Evolutionary conservation across 2,113 vertebrate species (phyloP).

Genomic region (Vulpes lagopus): DNA sequence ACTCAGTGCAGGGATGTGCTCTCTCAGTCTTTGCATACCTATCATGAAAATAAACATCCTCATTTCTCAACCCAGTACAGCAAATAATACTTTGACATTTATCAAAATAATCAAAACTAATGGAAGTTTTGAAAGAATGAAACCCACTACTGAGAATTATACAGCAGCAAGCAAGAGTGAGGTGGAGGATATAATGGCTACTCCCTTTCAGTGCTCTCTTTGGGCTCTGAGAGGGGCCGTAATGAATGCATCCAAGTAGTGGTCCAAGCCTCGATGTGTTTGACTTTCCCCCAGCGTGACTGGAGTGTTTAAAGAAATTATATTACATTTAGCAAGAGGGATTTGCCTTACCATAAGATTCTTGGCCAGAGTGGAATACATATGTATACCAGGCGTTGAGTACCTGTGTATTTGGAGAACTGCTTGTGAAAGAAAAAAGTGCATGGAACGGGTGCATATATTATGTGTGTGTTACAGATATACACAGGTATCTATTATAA

Average conservation of each 20-base stretch:
- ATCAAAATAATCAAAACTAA: conserved; percentile 3
- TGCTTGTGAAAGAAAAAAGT: conserved; percentile 22
- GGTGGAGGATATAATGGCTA: background rate
- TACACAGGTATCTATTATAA: background rate
- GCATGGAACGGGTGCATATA: background rate
- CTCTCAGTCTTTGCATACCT: background rate
- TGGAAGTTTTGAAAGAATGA: background rate
- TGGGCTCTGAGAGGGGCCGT: background rate
- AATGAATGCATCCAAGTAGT: background rate
- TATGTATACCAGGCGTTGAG: background rate
- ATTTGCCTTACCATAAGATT: background rate
- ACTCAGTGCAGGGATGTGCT: background rate
- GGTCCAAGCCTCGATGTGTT: background rate
- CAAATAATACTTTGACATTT: conserved; percentile 43
- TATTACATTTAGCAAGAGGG: background rate
- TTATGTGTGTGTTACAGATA: background rate
- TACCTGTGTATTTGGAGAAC: background rate
- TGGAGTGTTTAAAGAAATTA: background rate
- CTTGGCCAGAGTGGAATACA: background rate
- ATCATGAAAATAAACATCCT: background rate
- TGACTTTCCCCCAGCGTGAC: background rate
- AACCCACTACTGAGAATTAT: conserved; percentile 26
- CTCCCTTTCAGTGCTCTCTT: background rate
- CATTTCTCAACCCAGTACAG: background rate
- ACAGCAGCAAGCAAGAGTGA: background rate